Evolutionary conservation across 2,113 vertebrate species (phyloP).

Genomic region (Loxodonta africana): DNA sequence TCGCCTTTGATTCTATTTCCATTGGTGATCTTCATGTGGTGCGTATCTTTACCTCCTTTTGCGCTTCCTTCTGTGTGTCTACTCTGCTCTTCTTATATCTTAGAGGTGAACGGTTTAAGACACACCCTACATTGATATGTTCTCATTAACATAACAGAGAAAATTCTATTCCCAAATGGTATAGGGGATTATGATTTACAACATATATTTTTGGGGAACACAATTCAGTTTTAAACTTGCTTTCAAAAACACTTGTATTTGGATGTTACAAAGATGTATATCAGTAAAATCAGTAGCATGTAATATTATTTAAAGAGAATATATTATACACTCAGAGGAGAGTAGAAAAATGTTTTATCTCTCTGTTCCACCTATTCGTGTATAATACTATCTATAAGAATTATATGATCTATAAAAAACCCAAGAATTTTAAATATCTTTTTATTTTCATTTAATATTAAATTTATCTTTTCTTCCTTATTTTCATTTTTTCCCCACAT

Average conservation of each 20-base stretch:
- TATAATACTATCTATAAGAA: neutral
- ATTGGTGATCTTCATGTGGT: no score
- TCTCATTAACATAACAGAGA: no score
- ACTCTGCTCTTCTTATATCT: no score
- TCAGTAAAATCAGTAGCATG: neutral
- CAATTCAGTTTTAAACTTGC: neutral
- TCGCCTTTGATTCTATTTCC: no score
- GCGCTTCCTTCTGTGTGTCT: no score
- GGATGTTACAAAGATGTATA: neutral
- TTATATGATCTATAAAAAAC: neutral
- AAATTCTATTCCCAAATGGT: no score
- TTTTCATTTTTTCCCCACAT: neutral
- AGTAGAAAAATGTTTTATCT: neutral
- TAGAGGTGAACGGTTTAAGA: no score
- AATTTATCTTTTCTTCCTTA: neutral
- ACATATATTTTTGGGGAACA: no score
- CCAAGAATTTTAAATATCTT: neutral
- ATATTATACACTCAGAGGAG: neutral
- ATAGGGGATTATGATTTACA: no score
- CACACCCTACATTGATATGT: no score
- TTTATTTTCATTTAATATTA: neutral
- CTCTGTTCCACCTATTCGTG: neutral
- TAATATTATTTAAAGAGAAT: neutral
- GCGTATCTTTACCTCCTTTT: no score
- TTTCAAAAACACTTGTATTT: neutral